Base-by-base conservation (phyloP, 2,797 vertebrate genomes). In the Heliangelus exortis region DNA sequence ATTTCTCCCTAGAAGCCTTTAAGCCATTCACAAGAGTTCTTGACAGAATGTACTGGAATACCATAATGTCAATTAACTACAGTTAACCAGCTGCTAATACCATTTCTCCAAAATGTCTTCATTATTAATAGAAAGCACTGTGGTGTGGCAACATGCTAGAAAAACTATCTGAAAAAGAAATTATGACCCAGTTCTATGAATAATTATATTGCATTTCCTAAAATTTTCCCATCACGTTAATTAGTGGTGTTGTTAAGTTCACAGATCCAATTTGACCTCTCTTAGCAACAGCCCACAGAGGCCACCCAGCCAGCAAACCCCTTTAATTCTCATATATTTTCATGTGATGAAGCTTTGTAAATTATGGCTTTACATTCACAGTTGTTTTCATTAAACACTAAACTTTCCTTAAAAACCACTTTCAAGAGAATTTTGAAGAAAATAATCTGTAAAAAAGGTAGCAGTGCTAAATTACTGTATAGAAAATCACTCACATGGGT, bases 1-100 rank as follows among this genome's bases (percentile, higher is more conserved):
- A 94, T 92, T 96, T 95, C 87, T 96, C 96, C 79, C 79, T 86
- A 81, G 82, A 71, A 96, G 77, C 51, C 93, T 94, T 91, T 90
- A 94, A 94, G 88, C 58, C 94, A 92, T 88, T 91, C 92, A 87
- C 61, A 96, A 93, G 26, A 39, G 77, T 82, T 53, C 73, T 90
- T 94, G 91, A 94, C 83, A 96, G 95, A 97, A 97, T 94, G 95
- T 96, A 96, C 90, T 95, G 84, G 87, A 97, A 97, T 94, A 97
- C 86, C 96, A 77, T 95, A 97, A 94, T 58, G 71, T 96, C 96
- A 97, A 97, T 97, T 97, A 97, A 97, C 95, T 95, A 94, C 59
- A 97, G 86, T 84, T 95, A 96, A 95, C 84, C 75, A 95, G 89
- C 90, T 97, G 91, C 95, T 98, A 97, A 96, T 95, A 97, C 85